Conservation (phyloP, 2,888 invertebrate species). For the Cheilosia variabilis region DNA sequence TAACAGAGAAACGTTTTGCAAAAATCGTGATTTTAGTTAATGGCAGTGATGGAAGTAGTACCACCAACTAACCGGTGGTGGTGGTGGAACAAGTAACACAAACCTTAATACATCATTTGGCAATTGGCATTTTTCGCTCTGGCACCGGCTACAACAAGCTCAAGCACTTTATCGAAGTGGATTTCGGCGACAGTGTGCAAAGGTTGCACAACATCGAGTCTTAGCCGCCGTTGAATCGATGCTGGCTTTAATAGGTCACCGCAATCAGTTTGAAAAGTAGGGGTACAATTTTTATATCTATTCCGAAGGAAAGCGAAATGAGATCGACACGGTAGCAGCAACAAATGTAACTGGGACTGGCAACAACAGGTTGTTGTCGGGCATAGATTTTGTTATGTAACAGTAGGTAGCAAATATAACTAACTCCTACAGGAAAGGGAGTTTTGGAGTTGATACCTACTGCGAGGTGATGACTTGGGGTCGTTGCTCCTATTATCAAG, state of each 20-base stretch:
- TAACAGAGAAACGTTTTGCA: constrained; percentile 38
- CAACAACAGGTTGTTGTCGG: constrained; percentile 64
- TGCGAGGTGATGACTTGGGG: no score
- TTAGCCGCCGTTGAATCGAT: constrained; percentile 48
- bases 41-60: constrained; percentile 59
- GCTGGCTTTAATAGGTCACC: constrained; percentile 70
- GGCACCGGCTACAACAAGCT: constrained; percentile 46
- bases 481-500: constrained; percentile 8
- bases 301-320: constrained; percentile 66
- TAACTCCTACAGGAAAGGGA: constrained; percentile 27
- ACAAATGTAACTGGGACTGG: constrained; percentile 1
- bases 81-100: constrained; percentile 22
- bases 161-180: neutral
- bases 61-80: constrained; percentile 41
- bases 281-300: neutral
- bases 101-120: constrained; percentile 70
- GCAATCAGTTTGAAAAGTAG: constrained; percentile 28
- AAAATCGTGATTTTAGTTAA: constrained; percentile 73
- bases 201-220: constrained; percentile 64
- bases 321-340: constrained; percentile 52
- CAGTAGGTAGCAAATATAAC: constrained; percentile 18
- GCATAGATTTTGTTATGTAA: constrained; percentile 48
- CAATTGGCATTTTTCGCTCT: constrained; percentile 73
- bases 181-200: constrained; percentile 59
- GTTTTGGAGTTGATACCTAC: constrained; percentile 10